Evolutionary conservation across 35 echinoderm and acorn worm genomes (phyloP).

Genomic region (Ophiothrix spiculata): DNA sequence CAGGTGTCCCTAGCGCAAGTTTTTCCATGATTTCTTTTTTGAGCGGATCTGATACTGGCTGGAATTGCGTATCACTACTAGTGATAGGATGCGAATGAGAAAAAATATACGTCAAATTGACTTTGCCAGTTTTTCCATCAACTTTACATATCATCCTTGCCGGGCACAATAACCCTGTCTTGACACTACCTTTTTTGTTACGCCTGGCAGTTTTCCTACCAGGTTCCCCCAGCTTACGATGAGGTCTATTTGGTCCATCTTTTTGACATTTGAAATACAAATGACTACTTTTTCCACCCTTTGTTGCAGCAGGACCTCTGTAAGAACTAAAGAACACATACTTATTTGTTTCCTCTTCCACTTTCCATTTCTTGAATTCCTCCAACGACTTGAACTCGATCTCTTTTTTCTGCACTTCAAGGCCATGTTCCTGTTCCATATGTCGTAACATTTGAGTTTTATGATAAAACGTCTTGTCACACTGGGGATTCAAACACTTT

Average conservation of each 20-base stretch:
- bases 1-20: neutral
- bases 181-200: neutral
- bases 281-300: neutral
- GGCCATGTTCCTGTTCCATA: neutral
- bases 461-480: neutral
- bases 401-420: neutral
- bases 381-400: neutral
- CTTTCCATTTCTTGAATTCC: neutral
- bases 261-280: neutral
- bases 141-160: neutral
- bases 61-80: neutral
- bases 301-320: neutral
- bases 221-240: neutral
- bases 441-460: neutral
- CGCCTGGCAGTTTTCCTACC: neutral
- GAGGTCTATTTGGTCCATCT: neutral
- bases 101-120: neutral
- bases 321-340: neutral
- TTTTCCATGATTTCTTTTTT: neutral
- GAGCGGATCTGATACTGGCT: neutral
- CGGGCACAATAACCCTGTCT: neutral
- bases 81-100: neutral
- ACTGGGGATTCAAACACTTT: neutral
- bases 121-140: neutral
- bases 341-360: neutral